These are phyloP conservation scores for Stichopus chloronotus DNA, from an alignment of 35 echinoderm and acorn worm genomes.

Conservation along the genomic window DNA sequence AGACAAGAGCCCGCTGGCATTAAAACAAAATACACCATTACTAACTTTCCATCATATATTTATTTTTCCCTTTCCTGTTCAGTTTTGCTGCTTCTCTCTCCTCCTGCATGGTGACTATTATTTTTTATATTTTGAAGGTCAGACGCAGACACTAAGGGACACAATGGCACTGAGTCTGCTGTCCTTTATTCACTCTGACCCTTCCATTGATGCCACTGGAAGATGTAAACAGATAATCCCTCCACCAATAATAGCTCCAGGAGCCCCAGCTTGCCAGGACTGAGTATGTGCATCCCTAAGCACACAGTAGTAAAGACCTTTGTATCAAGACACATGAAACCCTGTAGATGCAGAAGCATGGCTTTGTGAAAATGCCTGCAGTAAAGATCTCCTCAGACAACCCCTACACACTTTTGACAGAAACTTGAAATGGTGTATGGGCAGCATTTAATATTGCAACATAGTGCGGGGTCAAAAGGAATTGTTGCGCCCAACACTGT, in stretches of 20 bases:
- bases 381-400: too few relatives aligned
- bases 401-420: too few relatives aligned
- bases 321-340: not conserved
- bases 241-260: not conserved
- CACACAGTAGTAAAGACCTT: not conserved
- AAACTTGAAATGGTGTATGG: too few relatives aligned
- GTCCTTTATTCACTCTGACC: not conserved
- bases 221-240: not conserved
- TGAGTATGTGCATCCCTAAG: not conserved
- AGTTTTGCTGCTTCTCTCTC: not conserved
- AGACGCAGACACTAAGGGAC: not conserved
- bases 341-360: not conserved
- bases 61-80: not conserved
- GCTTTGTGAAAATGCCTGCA: too few relatives aligned
- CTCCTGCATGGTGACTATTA: too few relatives aligned
- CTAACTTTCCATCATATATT: not conserved
- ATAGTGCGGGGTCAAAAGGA: too few relatives aligned
- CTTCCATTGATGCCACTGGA: not conserved
- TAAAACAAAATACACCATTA: not conserved
- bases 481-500: too few relatives aligned
- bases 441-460: too few relatives aligned
- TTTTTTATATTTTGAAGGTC: not conserved
- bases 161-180: not conserved
- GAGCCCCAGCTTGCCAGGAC: not conserved
- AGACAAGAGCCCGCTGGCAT: not conserved